Conservation (phyloP, 2,113 vertebrate species). For the Engraulis encrasicolus region DNA sequence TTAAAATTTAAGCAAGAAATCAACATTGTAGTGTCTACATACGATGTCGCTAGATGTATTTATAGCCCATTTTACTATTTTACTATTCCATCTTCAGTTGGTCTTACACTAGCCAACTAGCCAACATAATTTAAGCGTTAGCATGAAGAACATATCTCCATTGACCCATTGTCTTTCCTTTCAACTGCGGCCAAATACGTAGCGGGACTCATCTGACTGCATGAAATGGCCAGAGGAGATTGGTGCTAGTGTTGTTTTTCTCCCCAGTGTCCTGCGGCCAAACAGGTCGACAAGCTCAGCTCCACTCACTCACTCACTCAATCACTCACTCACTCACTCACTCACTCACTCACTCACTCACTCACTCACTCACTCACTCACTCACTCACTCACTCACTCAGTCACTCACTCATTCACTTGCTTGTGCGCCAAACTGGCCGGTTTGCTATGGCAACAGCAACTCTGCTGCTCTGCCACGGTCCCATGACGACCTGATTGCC, state of each 20-base stretch:
- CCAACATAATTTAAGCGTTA: too few relatives aligned
- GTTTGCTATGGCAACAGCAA: not conserved
- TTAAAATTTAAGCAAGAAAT: too few relatives aligned
- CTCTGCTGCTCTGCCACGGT: not conserved
- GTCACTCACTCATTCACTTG: not conserved
- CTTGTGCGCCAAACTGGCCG: too few relatives aligned
- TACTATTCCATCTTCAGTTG: too few relatives aligned
- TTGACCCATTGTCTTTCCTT: too few relatives aligned
- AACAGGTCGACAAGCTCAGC: too few relatives aligned
- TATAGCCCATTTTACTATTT: too few relatives aligned
- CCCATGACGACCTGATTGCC: not conserved
- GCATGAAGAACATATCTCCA: too few relatives aligned
- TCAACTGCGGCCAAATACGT: too few relatives aligned
- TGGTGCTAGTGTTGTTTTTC: not conserved
- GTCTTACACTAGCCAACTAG: too few relatives aligned
- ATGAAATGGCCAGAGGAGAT: slow-evolving; percentile 15
- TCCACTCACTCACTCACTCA: slow-evolving; percentile 11
- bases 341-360: slow-evolving; percentile 14
- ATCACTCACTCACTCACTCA: not conserved
- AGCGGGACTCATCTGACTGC: not conserved
- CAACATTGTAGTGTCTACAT: too few relatives aligned
- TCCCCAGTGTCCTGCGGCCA: not conserved
- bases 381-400: not conserved
- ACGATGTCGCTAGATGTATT: too few relatives aligned
- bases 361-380: slow-evolving; percentile 10